Percentiles rank a stretch among this genome's conserved stretches.
Evolutionary conservation across 2,113 vertebrate genomes (phyloP).

Genomic region (Cavia porcellus): DNA sequence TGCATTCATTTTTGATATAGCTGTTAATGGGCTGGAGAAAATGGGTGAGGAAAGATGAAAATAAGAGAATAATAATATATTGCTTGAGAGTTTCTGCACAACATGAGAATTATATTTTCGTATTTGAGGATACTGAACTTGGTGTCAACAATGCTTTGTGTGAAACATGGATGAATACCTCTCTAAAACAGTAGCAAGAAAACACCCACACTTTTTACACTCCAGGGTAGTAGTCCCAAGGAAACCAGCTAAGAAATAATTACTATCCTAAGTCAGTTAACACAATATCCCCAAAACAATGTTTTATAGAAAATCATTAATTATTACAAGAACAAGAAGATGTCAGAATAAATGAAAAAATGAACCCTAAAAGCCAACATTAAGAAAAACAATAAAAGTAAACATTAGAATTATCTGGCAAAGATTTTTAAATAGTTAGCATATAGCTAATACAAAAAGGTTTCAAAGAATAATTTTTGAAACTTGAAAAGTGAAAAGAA

Average conservation of each 20-base stretch:
- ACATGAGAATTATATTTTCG: neutral
- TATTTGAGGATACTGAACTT: neutral
- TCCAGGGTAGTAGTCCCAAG: neutral
- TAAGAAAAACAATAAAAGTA: neutral
- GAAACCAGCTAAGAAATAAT: neutral
- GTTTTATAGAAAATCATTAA: neutral
- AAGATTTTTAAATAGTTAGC: neutral
- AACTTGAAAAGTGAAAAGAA: neutral
- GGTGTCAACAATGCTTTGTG: neutral
- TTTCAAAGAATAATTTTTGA: neutral
- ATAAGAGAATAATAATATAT: neutral
- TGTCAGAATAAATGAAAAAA: neutral
- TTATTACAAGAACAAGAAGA: neutral
- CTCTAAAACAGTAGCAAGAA: neutral
- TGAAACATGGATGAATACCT: neutral
- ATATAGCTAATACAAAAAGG: neutral
- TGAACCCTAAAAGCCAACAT: neutral
- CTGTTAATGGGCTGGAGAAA: neutral
- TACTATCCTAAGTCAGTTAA: neutral
- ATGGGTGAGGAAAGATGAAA: neutral
- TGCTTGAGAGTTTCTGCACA: neutral
- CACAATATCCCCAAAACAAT: neutral
- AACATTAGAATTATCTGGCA: neutral
- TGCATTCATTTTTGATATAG: neutral
- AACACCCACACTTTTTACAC: neutral